Base-by-base conservation (phyloP, 1,140 invertebrate genomes). In the Portunus trituberculatus region DNA sequence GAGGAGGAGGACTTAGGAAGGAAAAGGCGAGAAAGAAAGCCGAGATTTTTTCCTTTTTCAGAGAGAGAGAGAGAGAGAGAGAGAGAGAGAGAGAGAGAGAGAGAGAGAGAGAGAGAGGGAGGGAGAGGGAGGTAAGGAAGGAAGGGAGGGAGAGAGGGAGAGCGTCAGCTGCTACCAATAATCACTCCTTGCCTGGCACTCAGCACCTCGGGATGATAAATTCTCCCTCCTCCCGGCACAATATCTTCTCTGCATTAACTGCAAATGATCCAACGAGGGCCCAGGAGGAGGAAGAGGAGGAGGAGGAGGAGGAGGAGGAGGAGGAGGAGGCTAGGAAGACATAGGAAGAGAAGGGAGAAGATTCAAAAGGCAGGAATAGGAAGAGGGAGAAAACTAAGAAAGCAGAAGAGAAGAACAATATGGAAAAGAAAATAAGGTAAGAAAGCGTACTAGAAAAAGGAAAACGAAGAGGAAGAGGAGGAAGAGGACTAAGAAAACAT, bases 211-310 rank as follows among this genome's bases (percentile, higher is more conserved):
- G 82, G 82, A 95, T 95, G 90, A 95, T 95, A 95, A 92, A 95
- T 95, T 95, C 82, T n/a, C 94, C 46, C 67, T 76, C 48, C n/a
- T 46, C 76, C 94, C 94, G 76, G 94, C 94, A 95, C 94, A 95
- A 95, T 95, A 95, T 95, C 94, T 86, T 95, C 94, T 92, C 90
- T 92, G 94, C 94, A 95, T 95, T 95, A 95, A 95, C 94, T 92
- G 94, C 94, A 95, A 95, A 95, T 95, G 94, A 95, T 95, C 59
- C 94, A 76, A 46, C 16, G 88, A 82, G 59, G 45, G 46, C 31
- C 89, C 25, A 48, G 52, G 29, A 32, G 52, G 39, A n/a, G 84
- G n/a, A 29, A 52, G 32, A 31, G 86, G 29, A 45, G 32, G 31
- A 39, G 52, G 86, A 46, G 28, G 45, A 32, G 45, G 45, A 16